phyloP scores from a whole-genome alignment of 1,140 invertebrate species.

The Cherax destructor region DNA sequence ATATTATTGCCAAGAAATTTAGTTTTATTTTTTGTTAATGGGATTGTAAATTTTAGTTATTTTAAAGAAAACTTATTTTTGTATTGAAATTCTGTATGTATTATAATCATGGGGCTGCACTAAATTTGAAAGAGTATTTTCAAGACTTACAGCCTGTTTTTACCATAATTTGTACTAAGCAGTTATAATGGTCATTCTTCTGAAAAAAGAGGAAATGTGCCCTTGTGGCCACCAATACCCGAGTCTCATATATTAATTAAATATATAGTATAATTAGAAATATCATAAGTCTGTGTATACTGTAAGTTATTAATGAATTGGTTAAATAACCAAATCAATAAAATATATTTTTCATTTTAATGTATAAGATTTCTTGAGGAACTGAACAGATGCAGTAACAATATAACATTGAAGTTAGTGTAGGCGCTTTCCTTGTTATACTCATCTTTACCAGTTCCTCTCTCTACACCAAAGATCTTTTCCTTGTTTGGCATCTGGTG shows the following conservation, averaged over 20 bases:
- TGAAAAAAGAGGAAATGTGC: too few relatives aligned
- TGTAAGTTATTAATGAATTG: background rate
- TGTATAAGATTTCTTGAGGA: background rate
- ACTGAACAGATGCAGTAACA: background rate
- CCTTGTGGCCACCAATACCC: too few relatives aligned
- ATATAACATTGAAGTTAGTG: background rate
- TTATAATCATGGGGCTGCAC: too few relatives aligned
- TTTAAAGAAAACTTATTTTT: too few relatives aligned
- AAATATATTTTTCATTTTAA: background rate
- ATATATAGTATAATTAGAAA: background rate
- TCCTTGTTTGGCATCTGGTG: background rate
- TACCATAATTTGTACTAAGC: too few relatives aligned
- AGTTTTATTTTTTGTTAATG: background rate
- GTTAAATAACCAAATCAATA: background rate
- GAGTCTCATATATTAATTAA: background rate
- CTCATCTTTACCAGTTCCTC: conserved; percentile 4
- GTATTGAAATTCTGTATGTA: too few relatives aligned
- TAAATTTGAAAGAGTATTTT: too few relatives aligned
- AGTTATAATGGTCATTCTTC: too few relatives aligned
- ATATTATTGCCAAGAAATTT: background rate
- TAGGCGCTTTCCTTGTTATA: background rate
- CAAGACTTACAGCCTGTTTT: too few relatives aligned
- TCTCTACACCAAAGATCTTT: background rate
- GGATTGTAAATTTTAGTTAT: too few relatives aligned
- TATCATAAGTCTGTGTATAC: background rate